Evolutionary conservation across 2,113 vertebrate genomes (phyloP), one percentile per base, ranked within the genome.

Genomic region (Boulengeromyrus knoepffleri): DNA sequence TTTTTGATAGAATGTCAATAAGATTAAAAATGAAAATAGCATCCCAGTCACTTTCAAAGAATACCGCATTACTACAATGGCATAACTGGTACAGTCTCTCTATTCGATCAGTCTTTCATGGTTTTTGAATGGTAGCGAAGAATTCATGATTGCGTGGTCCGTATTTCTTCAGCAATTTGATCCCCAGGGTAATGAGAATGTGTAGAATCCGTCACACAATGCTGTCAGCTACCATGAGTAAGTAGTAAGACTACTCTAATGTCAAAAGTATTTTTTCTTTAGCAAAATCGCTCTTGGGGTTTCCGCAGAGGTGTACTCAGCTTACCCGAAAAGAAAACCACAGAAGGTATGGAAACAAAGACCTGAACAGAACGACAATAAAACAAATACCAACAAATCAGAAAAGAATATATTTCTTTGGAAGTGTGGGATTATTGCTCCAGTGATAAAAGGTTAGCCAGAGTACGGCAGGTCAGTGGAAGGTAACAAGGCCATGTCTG

Each of bases 391-490:
- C 62, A 88, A 89, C 1, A 42, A 89, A 53, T 88, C 89, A 12
- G 84, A 90, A 89, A 90, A 58, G 24, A 66, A 83, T 87, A 89
- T 45, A 58, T 9, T 91, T 92, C 93, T 94, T 93, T 92, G 92
- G 91, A 92, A 91, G 45, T 85, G 90, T 90, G 91, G 91, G 90
- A 91, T 92, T 91, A 92, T 92, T 92, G 93, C 92, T 92, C 90
- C 88, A 90, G 77, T 85, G 87, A 70, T 45, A 70, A 50, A 74
- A 36, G 52, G 45, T 66, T 56, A 46, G 47, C 70, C 62, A 88
- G 5, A 77, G 56, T n/a, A 47, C 7, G 39, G 36, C 9, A 89
- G 15, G 80, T 56, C 80, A 89, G 7, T 62, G 46, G 49, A 56
- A 45, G 58, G 50, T 47, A 80, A 50, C 10, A 19, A 56, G 3